Conservation (phyloP, 2,888 invertebrate species). For the Eupeodes luniger region DNA sequence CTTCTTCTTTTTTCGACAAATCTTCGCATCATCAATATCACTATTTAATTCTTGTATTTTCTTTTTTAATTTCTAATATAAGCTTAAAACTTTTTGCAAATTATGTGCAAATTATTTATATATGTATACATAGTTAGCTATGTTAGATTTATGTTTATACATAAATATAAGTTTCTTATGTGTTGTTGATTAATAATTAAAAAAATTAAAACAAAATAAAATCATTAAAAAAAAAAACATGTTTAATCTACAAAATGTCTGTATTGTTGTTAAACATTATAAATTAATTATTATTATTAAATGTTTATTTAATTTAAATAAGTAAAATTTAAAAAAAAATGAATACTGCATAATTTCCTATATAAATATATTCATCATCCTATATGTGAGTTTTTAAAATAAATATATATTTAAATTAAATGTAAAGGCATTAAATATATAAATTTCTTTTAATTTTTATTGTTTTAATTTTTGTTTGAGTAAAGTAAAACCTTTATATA, state of each 20-base stretch:
- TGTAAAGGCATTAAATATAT: slow-evolving; percentile 31
- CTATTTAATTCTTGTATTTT: slow-evolving; percentile 57
- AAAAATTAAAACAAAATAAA: slow-evolving; percentile 10
- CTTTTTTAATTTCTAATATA: slow-evolving; percentile 10
- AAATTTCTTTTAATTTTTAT: slow-evolving; percentile 31
- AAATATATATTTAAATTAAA: slow-evolving; percentile 10
- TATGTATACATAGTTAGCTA: slow-evolving; percentile 50
- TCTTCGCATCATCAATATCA: slow-evolving; percentile 54
- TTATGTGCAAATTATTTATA: slow-evolving; percentile 58
- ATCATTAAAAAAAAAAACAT: background rate
- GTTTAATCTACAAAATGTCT: slow-evolving; percentile 58
- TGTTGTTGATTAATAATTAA: slow-evolving; percentile 73
- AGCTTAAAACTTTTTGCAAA: slow-evolving; percentile 40
- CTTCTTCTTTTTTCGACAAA: slow-evolving; percentile 19
- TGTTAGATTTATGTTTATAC: slow-evolving; percentile 48
- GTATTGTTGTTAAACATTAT: slow-evolving; percentile 46
- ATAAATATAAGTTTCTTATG: slow-evolving; percentile 63
- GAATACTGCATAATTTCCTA: slow-evolving; percentile 22
- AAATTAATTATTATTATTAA: slow-evolving; percentile 7
- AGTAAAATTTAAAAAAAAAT: slow-evolving; percentile 15
- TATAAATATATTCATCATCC: slow-evolving; percentile 40
- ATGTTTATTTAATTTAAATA: slow-evolving; percentile 39
- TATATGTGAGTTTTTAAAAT: slow-evolving; percentile 47
- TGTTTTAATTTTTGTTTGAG: slow-evolving; percentile 30
- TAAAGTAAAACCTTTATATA: slow-evolving; percentile 26